Percentiles rank a stretch among this genome's conserved stretches.
phyloP scores from a whole-genome alignment of 2,113 vertebrate genomes.

The Eretmochelys imbricata region DNA sequence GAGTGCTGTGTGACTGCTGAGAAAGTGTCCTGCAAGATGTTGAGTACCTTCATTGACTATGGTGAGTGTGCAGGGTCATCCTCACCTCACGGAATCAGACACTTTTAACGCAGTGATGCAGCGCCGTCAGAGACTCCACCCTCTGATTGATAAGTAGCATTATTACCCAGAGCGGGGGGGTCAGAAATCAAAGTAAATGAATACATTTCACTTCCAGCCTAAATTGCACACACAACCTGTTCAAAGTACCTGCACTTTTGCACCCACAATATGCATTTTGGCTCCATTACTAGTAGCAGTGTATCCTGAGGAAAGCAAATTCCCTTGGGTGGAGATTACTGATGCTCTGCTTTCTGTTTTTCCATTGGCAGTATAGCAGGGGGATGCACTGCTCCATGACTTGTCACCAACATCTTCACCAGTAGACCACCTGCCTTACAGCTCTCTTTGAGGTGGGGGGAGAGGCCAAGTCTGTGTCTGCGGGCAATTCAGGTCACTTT shows the following conservation, averaged over 20 bases:
- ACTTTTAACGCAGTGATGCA: neutral
- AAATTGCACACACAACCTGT: neutral
- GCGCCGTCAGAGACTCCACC: neutral
- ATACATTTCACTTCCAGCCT: neutral
- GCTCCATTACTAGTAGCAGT: neutral
- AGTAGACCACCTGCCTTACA: neutral
- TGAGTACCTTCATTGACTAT: neutral
- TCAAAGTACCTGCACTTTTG: rapidly evolving
- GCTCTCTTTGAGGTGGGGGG: neutral
- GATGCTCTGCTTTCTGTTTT: neutral
- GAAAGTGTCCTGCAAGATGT: neutral
- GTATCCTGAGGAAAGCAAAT: neutral
- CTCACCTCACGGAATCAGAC: rapidly evolving
- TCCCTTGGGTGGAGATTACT: neutral
- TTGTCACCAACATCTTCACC: neutral
- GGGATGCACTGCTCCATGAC: neutral
- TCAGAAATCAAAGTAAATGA: neutral
- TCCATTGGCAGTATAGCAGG: neutral
- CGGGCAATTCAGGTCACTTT: neutral
- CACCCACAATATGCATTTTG: rapidly evolving
- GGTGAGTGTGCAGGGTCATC: neutral
- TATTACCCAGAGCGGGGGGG: neutral
- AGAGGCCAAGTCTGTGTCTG: neutral
- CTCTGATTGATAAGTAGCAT: neutral
- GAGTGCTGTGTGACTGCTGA: neutral